Base-by-base conservation (phyloP, 1,140 invertebrate genomes). In the Drosophila serrata region DNA sequence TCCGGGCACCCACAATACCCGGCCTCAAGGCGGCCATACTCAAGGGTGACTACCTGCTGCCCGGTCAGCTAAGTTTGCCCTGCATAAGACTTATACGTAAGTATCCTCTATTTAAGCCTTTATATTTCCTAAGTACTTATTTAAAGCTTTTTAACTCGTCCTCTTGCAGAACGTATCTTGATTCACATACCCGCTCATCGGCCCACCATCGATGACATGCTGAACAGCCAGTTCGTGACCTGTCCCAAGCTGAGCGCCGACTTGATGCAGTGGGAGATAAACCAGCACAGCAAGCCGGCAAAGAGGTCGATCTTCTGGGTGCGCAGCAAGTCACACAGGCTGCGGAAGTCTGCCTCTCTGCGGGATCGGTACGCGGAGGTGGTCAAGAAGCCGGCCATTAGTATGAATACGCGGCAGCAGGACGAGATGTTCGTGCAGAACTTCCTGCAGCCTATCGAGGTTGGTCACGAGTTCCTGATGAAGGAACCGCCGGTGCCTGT, bases 21-120 rank as follows among this genome's bases (percentile, higher is more conserved):
- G 93, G 94, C 74, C 93, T 97, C n/a, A 96, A 96, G 90, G 94
- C 95, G 64, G 94, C 94, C 68, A 96, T 97, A 69, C 84, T 96
- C 5, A 94, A 95, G 48, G 95, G 94, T 15, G 94, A 94, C 49
- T 96, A 95, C 74, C 92, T 93, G 51, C 92, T 94, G 48, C 94
- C 95, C 0, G 91, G 93, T 19, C 92, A 92, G 75, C 86, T 93
- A 2, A 93, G 93, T 65, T 82, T 93, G 75, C 92, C 92, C 61
- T 93, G 93, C 78, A 92, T 93, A 90, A 92, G 93, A 88, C 92
- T 93, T 63, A 93, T 93, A 56, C 93, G 93, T 93, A n/a, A n/a
- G n/a, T n/a, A n/a, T n/a, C n/a, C n/a, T n/a, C n/a, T n/a, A n/a
- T n/a, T n/a, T n/a, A n/a, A n/a, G n/a, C 12, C 19, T 6, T 3